Evolutionary conservation across 2,113 vertebrate genomes (phyloP).

Genomic region (Catharus fuscescens): DNA sequence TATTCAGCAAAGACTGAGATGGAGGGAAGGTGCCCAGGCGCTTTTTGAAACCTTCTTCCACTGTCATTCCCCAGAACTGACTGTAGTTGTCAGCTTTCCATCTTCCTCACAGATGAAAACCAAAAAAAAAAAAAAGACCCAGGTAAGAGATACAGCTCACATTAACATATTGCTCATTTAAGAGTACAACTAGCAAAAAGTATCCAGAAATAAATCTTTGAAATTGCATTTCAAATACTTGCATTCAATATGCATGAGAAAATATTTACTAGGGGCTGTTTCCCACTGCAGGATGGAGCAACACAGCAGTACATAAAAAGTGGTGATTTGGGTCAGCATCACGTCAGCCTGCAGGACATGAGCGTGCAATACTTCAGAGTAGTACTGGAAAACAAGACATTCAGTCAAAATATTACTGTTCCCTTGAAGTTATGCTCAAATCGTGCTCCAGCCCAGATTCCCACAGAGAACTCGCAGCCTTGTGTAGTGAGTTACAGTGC

Average conservation of each 20-base stretch:
- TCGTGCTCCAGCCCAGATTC: background rate
- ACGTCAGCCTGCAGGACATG: background rate
- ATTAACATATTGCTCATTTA: background rate
- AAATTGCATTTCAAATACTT: background rate
- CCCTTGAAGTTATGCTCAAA: background rate
- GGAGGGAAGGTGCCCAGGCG: conserved; percentile 76
- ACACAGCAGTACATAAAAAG: background rate
- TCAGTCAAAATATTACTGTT: background rate
- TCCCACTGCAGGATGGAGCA: background rate
- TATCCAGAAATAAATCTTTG: background rate
- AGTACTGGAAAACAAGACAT: background rate
- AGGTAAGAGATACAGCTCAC: background rate
- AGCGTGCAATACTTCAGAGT: background rate
- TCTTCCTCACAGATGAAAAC: conserved; percentile 60
- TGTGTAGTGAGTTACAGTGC: background rate
- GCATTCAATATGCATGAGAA: background rate
- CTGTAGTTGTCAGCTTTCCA: conserved; percentile 80
- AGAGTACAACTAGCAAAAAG: background rate
- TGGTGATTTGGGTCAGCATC: background rate
- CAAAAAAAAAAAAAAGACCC: background rate
- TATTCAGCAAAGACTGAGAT: conserved; percentile 69
- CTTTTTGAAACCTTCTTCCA: conserved; percentile 75
- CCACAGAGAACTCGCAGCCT: background rate
- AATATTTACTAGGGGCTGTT: background rate
- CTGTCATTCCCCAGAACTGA: conserved; percentile 80